phyloP scores from a whole-genome alignment of 1,140 invertebrate genomes.

The Drosophila pallidifrons region DNA sequence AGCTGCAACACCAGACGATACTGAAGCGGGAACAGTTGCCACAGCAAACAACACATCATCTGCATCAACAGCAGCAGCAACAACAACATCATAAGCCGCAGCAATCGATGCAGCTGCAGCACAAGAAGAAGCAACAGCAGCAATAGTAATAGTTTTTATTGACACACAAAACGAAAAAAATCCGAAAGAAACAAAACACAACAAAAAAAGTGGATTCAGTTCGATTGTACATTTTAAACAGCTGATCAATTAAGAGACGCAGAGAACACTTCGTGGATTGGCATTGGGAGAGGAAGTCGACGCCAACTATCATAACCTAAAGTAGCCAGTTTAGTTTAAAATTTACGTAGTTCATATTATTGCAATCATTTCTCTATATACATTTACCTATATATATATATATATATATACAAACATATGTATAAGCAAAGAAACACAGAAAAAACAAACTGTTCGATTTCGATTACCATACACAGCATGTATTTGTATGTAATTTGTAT shows the following conservation, averaged over 20 bases:
- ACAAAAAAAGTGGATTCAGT: conserved; percentile 3
- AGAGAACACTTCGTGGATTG: not conserved
- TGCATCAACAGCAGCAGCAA: conserved; percentile 14
- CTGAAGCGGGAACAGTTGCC: conserved; percentile 21
- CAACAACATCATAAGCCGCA: conserved; percentile 5
- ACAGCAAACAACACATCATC: conserved; percentile 2
- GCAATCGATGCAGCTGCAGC: not conserved
- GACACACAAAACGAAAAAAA: conserved; percentile 13
- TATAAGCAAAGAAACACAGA: not conserved
- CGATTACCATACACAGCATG: conserved; percentile 6
- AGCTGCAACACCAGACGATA: conserved; percentile 9
- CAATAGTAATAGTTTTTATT: conserved; percentile 49
- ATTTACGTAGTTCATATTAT: conserved; percentile 59
- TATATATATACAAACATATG: not conserved
- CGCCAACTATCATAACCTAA: conserved; percentile 61
- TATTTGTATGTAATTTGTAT: conserved; percentile 14
- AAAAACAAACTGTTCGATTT: not conserved
- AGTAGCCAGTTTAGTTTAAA: conserved; percentile 79
- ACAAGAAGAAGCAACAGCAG: conserved; percentile 18
- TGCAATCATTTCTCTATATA: conserved; percentile 49
- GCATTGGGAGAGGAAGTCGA: conserved; percentile 1
- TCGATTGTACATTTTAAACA: conserved; percentile 44
- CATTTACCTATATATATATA: not conserved
- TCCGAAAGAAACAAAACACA: not conserved
- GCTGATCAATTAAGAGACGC: conserved; percentile 15